Evolutionary conservation across 2,888 invertebrate species (phyloP).

Genomic region (Troilus luridus): DNA sequence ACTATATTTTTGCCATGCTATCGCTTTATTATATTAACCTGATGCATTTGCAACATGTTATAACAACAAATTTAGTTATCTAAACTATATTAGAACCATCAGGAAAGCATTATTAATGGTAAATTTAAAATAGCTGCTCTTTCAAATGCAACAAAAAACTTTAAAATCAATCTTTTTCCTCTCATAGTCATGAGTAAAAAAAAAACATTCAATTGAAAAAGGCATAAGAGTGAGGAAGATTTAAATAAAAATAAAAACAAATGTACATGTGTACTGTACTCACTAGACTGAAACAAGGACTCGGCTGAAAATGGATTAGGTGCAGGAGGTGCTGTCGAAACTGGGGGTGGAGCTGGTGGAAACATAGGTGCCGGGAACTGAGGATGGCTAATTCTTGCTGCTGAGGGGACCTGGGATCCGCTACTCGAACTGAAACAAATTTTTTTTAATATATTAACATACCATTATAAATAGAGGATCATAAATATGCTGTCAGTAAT

Average conservation of each 20-base stretch:
- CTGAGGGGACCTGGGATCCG: background rate
- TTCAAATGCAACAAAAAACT: no score
- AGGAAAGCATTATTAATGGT: no score
- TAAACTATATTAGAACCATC: no score
- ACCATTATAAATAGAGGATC: background rate
- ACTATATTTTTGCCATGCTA: no score
- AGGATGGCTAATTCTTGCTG: constrained; percentile 48
- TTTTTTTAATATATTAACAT: background rate
- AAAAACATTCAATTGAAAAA: background rate
- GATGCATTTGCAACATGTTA: no score
- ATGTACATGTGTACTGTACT: constrained; percentile 69
- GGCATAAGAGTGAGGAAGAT: background rate
- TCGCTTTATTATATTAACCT: no score
- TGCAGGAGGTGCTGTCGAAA: constrained; percentile 72
- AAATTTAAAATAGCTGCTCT: background rate
- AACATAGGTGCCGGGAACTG: constrained; percentile 67
- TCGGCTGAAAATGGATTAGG: constrained; percentile 91
- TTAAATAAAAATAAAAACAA: no score
- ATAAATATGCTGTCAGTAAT: background rate
- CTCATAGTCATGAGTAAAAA: background rate
- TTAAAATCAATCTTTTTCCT: no score
- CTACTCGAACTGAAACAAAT: constrained; percentile 53
- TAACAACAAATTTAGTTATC: no score
- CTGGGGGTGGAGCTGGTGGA: constrained; percentile 71
- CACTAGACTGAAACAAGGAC: constrained; percentile 88